Evolutionary conservation across 2,888 invertebrate genomes (phyloP).

Genomic region (Drosophila nr. perissopoda): DNA sequence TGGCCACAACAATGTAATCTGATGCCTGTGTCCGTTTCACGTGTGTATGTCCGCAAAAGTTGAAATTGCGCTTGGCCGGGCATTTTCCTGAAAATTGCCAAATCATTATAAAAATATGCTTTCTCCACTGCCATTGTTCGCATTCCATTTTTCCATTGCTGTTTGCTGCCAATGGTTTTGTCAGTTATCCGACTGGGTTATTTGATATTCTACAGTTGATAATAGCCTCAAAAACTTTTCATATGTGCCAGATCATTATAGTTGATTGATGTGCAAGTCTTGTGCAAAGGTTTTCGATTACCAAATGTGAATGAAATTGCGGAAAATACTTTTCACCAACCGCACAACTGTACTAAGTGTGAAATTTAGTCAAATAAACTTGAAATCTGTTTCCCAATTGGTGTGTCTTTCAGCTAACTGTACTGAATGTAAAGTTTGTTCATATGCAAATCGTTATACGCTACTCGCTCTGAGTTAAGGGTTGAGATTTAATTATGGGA

Average conservation of each 20-base stretch:
- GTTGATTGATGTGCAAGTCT: constrained; percentile 67
- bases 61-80: constrained; percentile 35
- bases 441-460: constrained; percentile 49
- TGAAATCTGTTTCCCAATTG: neutral
- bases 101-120: constrained; percentile 73
- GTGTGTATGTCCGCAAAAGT: constrained; percentile 26
- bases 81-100: constrained; percentile 55
- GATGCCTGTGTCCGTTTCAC: constrained; percentile 78
- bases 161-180: constrained; percentile 72
- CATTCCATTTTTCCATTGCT: neutral
- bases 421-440: constrained; percentile 17
- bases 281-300: constrained; percentile 44
- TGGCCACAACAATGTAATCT: constrained; percentile 82
- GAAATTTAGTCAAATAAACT: neutral
- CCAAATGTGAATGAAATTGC: constrained; percentile 14
- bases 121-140: constrained; percentile 42
- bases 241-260: constrained; percentile 73
- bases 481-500: constrained; percentile 82
- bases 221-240: constrained; percentile 68
- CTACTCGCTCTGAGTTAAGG: constrained; percentile 49
- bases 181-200: constrained; percentile 76
- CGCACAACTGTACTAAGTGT: constrained; percentile 55
- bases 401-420: constrained; percentile 21
- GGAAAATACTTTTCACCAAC: neutral
- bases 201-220: constrained; percentile 83